Percentiles rank a stretch among this genome's conserved stretches.
Evolutionary conservation across 2,797 vertebrate species (phyloP).

Genomic region (Leptoclinus maculatus): DNA sequence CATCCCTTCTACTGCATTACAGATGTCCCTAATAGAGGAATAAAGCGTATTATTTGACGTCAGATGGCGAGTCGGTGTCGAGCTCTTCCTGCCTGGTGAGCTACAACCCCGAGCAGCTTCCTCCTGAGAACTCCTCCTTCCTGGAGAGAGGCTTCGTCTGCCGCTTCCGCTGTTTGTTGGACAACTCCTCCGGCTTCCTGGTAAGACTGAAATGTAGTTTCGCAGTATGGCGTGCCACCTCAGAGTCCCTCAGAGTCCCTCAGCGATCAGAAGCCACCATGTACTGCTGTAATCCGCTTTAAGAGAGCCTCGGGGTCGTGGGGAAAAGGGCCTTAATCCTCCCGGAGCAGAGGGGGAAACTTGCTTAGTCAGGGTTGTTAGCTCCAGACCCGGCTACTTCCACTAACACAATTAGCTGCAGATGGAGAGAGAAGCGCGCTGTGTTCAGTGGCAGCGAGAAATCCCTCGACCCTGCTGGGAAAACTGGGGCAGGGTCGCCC

Average conservation of each 20-base stretch:
- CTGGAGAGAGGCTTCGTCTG: constrained; percentile 87
- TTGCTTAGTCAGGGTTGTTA: constrained; percentile 56
- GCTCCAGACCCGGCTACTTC: constrained; percentile 24
- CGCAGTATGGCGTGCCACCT: constrained; percentile 60
- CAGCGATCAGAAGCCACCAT: constrained; percentile 70
- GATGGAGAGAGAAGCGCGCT: constrained; percentile 14
- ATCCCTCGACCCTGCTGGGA: constrained; percentile 12
- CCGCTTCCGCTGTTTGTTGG: constrained; percentile 87
- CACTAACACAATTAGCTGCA: constrained; percentile 31
- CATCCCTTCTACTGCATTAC: not conserved
- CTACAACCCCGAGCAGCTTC: constrained; percentile 68
- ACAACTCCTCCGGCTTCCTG: constrained; percentile 89
- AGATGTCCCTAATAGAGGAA: no score
- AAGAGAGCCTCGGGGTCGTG: constrained; percentile 73
- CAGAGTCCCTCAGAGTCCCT: constrained; percentile 39
- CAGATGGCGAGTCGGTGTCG: constrained; percentile 62
- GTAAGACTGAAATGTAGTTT: constrained; percentile 60
- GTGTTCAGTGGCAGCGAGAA: constrained; percentile 1
- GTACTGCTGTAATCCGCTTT: constrained; percentile 76
- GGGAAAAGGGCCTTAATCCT: constrained; percentile 71
- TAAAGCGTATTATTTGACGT: not conserved
- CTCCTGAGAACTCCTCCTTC: constrained; percentile 76
- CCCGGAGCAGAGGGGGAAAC: constrained; percentile 35
- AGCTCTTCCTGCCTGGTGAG: constrained; percentile 44
- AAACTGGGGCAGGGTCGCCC: not conserved